Evolutionary conservation across 2,888 invertebrate species (phyloP), one percentile per base, ranked within the genome.

Genomic region (Zaprionus obscuricornis): DNA sequence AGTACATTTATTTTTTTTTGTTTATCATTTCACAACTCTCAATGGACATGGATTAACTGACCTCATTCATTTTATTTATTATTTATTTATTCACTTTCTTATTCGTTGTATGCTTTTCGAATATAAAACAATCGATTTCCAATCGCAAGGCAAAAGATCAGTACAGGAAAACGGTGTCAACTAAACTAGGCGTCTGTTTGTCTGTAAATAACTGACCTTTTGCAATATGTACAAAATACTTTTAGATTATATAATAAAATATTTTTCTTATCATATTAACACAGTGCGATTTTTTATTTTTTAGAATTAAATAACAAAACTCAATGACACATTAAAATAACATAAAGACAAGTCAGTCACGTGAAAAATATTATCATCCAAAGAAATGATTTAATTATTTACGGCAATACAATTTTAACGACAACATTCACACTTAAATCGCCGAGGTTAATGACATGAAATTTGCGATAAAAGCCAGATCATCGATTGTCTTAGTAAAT

Each of bases 391-490:
- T n/a, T 55, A 43, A 63, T 51, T 63, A 33, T 47, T 60, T 47
- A 54, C 59, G 45, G 39, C 43, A 64, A 57, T 56, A 64, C 36
- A 57, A 60, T 33, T 2, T 24, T 42, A 51, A 50, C 39, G 29
- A 51, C 50, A 54, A 54, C 39, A 63, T 36, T 68, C 29, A 49
- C 55, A 59, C 49, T 49, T 46, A 56, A 49, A 42, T 59, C 34
- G 11, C 33, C 74, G 85, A 84, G 78, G 82, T 85, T 85, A 69
- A 69, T 79, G 79, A 85, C 79, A 64, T 62, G 51, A 51, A 56
- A 52, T 36, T 43, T 24, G 46, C 50, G 6, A 45, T 31, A 47
- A 31, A 14, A 24, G 74, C 62, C 52, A 45, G 51, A 60, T 57
- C 31, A 50, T 11, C 51, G 49, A 20, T 50, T 31, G 31, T 51